Percentiles rank a stretch among this genome's conserved stretches.
Evolutionary conservation across 2,888 invertebrate species (phyloP).

Genomic region (Blomia tropicalis): DNA sequence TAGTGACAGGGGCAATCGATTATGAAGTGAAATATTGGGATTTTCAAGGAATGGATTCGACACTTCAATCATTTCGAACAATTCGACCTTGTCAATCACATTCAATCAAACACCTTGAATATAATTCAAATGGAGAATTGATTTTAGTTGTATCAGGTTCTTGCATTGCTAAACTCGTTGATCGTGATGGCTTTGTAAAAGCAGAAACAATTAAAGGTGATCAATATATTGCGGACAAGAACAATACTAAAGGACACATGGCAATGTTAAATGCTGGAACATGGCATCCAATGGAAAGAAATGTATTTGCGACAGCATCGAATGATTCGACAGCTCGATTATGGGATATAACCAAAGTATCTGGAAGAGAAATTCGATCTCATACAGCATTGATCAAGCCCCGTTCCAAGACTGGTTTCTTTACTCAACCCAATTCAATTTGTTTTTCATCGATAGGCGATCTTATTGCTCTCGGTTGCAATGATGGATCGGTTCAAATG

Average conservation of each 20-base stretch:
- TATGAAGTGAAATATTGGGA: slow-evolving; percentile 96
- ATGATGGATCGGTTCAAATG: slow-evolving; percentile 86
- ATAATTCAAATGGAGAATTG: slow-evolving; percentile 82
- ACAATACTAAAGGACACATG: slow-evolving; percentile 54
- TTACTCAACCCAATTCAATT: slow-evolving; percentile 67
- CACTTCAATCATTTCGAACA: slow-evolving; percentile 73
- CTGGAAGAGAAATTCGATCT: slow-evolving; percentile 44
- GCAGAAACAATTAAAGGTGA: slow-evolving; percentile 86
- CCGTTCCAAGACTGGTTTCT: slow-evolving; percentile 64
- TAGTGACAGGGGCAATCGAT: slow-evolving; percentile 80
- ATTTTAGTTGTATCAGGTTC: slow-evolving; percentile 81
- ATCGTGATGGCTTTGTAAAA: slow-evolving; percentile 81
- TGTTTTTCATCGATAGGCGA: slow-evolving; percentile 55
- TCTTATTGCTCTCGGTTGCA: slow-evolving; percentile 65
- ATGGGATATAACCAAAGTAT: slow-evolving; percentile 62
- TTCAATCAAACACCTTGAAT: slow-evolving; percentile 72
- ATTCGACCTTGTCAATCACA: slow-evolving; percentile 88
- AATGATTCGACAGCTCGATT: slow-evolving; percentile 81
- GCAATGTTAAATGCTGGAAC: slow-evolving; percentile 72
- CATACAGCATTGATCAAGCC: slow-evolving; percentile 74
- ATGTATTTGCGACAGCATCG: slow-evolving; percentile 86
- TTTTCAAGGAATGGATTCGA: slow-evolving; percentile 92
- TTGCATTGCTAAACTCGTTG: slow-evolving; percentile 63
- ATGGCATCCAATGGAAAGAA: slow-evolving; percentile 79
- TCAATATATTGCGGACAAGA: slow-evolving; percentile 70